Evolutionary conservation across 2,888 invertebrate genomes (phyloP).

Genomic region (Syrista parreyssii): DNA sequence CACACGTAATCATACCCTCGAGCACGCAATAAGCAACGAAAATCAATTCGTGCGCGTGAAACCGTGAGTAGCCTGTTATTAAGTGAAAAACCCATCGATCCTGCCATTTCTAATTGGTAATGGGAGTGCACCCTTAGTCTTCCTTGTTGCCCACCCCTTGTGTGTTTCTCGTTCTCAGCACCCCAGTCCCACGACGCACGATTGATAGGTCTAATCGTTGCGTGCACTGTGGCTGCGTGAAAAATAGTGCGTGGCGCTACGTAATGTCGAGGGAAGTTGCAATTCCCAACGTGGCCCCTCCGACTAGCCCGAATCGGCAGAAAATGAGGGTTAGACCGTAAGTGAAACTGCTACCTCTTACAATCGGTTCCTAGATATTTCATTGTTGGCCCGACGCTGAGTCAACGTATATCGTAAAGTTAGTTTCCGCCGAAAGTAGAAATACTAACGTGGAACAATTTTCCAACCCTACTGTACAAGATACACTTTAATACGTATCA

Average conservation of each 20-base stretch:
- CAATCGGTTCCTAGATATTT: slow-evolving; percentile 20
- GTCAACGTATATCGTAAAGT: slow-evolving; percentile 6
- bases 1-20: background rate
- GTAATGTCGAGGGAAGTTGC: slow-evolving; percentile 16
- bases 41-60: background rate
- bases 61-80: background rate
- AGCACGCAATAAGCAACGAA: background rate
- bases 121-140: background rate
- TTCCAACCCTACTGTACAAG: background rate
- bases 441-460: background rate
- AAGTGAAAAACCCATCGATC: slow-evolving; percentile 5
- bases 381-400: slow-evolving; percentile 15
- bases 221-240: slow-evolving; percentile 22
- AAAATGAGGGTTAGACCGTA: slow-evolving; percentile 2
- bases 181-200: slow-evolving; percentile 3
- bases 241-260: slow-evolving; percentile 22
- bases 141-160: slow-evolving; percentile 2
- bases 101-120: slow-evolving; percentile 7
- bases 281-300: background rate
- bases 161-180: slow-evolving; percentile 11
- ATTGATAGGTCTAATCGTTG: slow-evolving; percentile 26
- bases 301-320: background rate
- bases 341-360: slow-evolving; percentile 20
- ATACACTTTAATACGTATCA: background rate
- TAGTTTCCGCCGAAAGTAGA: background rate